Percentiles rank a stretch among this genome's conserved stretches.
Evolutionary conservation across 2,797 vertebrate species (phyloP).

Genomic region (Garrulus glandarius): DNA sequence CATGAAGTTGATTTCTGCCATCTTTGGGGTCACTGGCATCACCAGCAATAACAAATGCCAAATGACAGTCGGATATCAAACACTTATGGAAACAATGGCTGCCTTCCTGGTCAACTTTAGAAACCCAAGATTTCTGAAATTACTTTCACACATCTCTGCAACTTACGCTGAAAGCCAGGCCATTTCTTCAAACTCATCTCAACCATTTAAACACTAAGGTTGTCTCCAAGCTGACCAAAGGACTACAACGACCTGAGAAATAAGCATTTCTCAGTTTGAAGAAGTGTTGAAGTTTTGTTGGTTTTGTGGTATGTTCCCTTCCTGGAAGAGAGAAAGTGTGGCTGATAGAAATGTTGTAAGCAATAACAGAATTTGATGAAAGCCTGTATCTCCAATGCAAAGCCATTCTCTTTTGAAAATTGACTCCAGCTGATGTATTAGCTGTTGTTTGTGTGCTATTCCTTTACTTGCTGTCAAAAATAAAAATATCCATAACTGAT

Average conservation of each 20-base stretch:
- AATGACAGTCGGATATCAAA: neutral
- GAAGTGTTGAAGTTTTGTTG: conserved; percentile 23
- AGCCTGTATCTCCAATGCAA: neutral
- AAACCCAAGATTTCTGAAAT: neutral
- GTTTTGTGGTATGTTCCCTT: neutral
- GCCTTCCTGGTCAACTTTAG: neutral
- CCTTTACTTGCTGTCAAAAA: neutral
- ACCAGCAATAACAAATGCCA: neutral
- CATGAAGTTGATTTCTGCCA: neutral
- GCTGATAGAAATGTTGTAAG: neutral
- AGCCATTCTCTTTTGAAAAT: neutral
- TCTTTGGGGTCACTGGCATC: neutral
- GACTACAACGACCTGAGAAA: neutral
- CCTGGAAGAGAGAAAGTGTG: neutral
- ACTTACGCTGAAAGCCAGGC: neutral
- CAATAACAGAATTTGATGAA: neutral
- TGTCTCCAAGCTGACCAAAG: neutral
- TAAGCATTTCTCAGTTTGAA: conserved; percentile 24
- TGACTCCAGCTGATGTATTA: neutral
- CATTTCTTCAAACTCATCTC: neutral
- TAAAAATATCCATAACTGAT: neutral
- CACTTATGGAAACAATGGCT: neutral
- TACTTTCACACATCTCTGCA: neutral
- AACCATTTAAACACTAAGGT: neutral
- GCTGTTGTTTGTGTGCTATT: neutral